Base-by-base conservation (phyloP, 1,140 invertebrate species). In the Polypedilum pembai region DNA sequence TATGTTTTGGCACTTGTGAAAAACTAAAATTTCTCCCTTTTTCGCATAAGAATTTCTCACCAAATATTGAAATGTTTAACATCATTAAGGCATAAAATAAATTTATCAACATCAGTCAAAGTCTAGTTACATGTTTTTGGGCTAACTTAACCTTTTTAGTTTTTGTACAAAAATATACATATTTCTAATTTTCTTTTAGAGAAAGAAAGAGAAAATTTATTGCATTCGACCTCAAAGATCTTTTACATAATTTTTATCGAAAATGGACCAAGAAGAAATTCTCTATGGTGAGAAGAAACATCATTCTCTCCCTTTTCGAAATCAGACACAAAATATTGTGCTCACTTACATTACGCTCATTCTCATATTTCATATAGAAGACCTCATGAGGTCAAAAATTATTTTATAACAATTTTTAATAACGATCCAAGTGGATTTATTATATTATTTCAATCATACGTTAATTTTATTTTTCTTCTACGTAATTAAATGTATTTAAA, bases 1-100 rank as follows among this genome's bases (percentile, higher is more conserved):
- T 18, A 20, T 69, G 17, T 69, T 69, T 69, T 69, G 65, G 65
- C 65, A 69, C 65, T 69, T 69, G 65, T 69, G 65, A 69, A 69
- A 69, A 56, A n/a, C 3, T 12, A 12, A 56, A 15, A 12, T 56
- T 56, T 56, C 45, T n/a, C 12, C 12, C 45, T n/a, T n/a, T n/a
- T 56, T 56, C n/a, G 45, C 45, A n/a, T 12, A 56, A 56, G n/a
- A 56, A 56, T 56, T 56, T 56, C 45, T 56, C 45, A 56, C 45
- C 45, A 56, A 56, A 56, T n/a, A 56, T 3, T 56, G 3, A 33
- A 33, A 33, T 33, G 24, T 33, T 33, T 33, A 33, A 33, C 17
- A 69, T 21, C 10, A 69, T 21, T 69, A 8, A 69, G 65, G 20
- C 17, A 18, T 17, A 69, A 20, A 20, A 69, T 69, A 21, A 69